Conservation (phyloP, 2,113 vertebrate genomes). For the Seriola quinqueradiata region DNA sequence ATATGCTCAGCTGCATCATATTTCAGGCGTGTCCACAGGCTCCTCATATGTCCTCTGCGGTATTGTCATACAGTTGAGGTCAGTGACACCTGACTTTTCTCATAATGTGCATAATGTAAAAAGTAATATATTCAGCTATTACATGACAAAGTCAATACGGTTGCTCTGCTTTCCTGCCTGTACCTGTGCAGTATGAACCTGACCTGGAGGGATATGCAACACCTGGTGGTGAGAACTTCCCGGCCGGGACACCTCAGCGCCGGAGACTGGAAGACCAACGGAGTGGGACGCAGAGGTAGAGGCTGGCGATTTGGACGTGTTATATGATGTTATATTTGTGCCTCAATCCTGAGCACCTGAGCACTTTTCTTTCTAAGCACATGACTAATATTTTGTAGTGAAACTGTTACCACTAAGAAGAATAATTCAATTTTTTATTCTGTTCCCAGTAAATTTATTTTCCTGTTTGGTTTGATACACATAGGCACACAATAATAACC, state of each 20-base stretch:
- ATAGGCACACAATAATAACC: not conserved
- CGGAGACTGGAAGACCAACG: conserved; percentile 95
- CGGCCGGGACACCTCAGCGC: conserved; percentile 91
- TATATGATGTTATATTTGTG: not conserved
- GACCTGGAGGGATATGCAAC: conserved; percentile 99
- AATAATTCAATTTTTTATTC: not conserved
- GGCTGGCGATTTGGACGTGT: not conserved
- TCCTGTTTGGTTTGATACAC: not conserved
- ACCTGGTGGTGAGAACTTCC: conserved; percentile 94
- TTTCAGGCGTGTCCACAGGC: conserved; percentile 45
- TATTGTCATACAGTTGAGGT: conserved; percentile 48
- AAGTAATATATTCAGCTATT: conserved; percentile 37
- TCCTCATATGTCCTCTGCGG: conserved; percentile 51
- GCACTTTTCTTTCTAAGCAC: not conserved
- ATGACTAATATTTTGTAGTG: not conserved
- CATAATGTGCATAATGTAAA: conserved; percentile 40
- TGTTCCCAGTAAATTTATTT: not conserved
- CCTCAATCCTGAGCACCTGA: not conserved
- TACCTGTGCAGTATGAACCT: conserved; percentile 89
- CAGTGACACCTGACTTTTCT: conserved; percentile 31
- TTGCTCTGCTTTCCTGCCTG: conserved; percentile 27
- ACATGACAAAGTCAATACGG: conserved; percentile 29
- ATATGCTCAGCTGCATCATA: conserved; percentile 30
- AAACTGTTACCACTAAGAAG: not conserved
- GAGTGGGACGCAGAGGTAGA: conserved; percentile 94